Base-by-base conservation (phyloP, 2,888 invertebrate genomes). In the Heliconius cydno region DNA sequence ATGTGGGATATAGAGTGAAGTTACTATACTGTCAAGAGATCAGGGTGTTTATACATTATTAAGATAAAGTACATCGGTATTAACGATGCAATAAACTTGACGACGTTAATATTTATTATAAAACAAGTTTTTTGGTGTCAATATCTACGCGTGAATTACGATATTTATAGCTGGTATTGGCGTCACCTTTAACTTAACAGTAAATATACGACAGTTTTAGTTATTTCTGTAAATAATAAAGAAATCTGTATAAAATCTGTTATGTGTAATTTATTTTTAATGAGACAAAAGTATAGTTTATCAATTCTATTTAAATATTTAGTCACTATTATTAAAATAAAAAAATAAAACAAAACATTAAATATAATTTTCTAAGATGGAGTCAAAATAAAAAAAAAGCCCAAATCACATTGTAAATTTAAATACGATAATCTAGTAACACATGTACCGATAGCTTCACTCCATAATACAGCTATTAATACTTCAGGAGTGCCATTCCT, bases 401-500 rank as follows among this genome's bases (percentile, higher is more conserved):
- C 92, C 34, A 9, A 65, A 6, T 12, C 28, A 30, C 38, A 46
- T 38, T 28, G 38, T 79, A 74, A 60, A 67, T 75, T 60, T 15
- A 13, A 60, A 68, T 67, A 30, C 46, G 41, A 79, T 79, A 75
- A 72, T 79, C 41, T 70, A 19, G 71, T 71, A 77, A 77, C 74
- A 75, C 73, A 78, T 79, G 78, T 76, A 77, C 72, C 73, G 75
- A 82, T 79, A 79, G 63, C 75, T 71, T 66, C 68, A 76, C 73
- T 77, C 80, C 67, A 82, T 79, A 79, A 79, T 79, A 76, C n/a
- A 63, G 74, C 82, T 80, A 86, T 83, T 83, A 84, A 85, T 82
- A 84, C 81, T 76, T 79, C 78, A 41, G 80, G 81, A 90, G 88
- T 88, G 88, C 90, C 89, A 90, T 91, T 90, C 90, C 90, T 91